Evolutionary conservation across 2,797 vertebrate species (phyloP), one percentile per base, ranked within the genome.

Genomic region (Chromobotia macracanthus): DNA sequence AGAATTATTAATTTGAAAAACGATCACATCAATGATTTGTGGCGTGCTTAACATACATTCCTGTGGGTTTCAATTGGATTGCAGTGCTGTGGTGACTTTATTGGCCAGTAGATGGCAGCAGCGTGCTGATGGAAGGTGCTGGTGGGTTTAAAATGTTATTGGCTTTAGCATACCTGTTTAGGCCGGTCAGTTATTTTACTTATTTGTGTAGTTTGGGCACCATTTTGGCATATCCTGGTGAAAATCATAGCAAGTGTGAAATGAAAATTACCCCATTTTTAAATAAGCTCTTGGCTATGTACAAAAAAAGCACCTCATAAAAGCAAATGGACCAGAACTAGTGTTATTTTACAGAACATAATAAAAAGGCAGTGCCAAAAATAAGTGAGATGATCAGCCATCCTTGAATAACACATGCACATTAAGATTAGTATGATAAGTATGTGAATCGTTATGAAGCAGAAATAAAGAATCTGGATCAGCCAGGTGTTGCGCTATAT

Each of bases 31-130:
- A 21, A 12, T 65, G 21, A 35, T 31, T 16, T 64, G 72, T 23
- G 18, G 23, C 15, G 13, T 41, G 50, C 50, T 66, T 10, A 18
- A 31, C 28, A 15, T 19, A 19, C 56, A 75, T 7, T 38, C n/a
- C 28, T 38, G 31, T 23, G 51, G 61, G 48, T 48, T 56, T 10
- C 5, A 16, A 48, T 15, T 35, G 28, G 2, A 8, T 46, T 67
- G 51, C 38, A 67, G 12, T 1, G 53, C 7, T 13, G 9, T 12
- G 5, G 38, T 58, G 18, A 35, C n/a, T 15, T 51, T 13, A 50
- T 5, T 38, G 7, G 21, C 63, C 70, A 51, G 61, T 61, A 82
- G 80, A 77, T 72, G 80, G 75, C 80, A 72, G 75, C 74, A 77
- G 41, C 6, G 63, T 41, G 51, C 69, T 58, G 11, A 41, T 76